Conservation (phyloP, 2,113 vertebrate species). For the Lonchura striata region DNA sequence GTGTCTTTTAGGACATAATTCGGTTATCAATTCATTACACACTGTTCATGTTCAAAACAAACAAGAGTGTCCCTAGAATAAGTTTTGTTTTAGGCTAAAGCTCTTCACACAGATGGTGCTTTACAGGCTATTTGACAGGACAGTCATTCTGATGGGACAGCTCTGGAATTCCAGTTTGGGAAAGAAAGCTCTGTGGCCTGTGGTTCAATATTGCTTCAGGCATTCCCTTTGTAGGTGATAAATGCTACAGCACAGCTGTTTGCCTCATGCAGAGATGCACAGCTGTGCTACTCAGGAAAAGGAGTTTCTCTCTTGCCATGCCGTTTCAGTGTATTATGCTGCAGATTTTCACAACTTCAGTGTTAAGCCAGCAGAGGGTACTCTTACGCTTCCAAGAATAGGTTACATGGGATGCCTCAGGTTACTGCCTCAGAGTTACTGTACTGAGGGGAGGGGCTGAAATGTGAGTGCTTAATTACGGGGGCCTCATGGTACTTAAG, state of each 20-base stretch:
- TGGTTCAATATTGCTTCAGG: not conserved
- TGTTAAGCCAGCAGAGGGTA: constrained; percentile 47
- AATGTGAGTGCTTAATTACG: not conserved
- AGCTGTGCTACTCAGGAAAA: not conserved
- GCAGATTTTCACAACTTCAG: not conserved
- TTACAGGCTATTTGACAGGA: constrained; percentile 10
- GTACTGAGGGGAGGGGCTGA: not conserved
- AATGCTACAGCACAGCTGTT: not conserved
- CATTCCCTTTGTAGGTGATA: not conserved
- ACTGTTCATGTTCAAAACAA: not conserved
- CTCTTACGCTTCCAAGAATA: not conserved
- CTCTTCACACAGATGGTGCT: not conserved
- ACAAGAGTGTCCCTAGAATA: not conserved
- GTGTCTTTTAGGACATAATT: not conserved
- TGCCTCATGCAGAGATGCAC: not conserved
- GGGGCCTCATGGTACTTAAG: not conserved
- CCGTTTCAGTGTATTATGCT: not conserved
- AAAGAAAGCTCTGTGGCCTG: not conserved
- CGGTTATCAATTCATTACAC: constrained; percentile 15
- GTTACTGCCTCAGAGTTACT: not conserved
- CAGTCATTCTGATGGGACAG: not conserved
- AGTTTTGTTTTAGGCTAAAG: not conserved
- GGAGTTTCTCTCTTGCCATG: not conserved
- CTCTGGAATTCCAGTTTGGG: constrained; percentile 16
- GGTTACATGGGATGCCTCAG: not conserved